A percentile compares a stretch with the other conserved stretches of the same genome.
Conservation (phyloP, 64 coral and sea anemone species). For the Porites australiensis region DNA sequence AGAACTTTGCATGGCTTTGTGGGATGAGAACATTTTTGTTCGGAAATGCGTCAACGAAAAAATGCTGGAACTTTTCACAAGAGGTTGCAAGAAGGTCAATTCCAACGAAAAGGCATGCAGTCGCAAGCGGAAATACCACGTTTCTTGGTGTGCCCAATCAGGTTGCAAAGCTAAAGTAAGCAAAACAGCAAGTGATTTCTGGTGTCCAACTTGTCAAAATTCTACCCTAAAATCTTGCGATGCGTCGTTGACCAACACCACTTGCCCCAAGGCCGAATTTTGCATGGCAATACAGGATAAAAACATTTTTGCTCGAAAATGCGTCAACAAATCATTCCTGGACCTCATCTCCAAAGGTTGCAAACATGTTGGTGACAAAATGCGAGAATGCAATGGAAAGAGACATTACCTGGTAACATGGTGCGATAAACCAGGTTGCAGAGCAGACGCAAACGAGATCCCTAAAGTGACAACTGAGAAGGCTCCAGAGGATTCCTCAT, state of each 20-base stretch:
- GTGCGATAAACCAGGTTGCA: constrained; percentile 6
- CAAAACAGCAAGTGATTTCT: not conserved
- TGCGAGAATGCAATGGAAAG: not conserved
- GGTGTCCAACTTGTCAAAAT: not conserved
- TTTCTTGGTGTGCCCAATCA: not conserved
- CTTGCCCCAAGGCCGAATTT: not conserved
- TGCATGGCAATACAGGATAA: not conserved
- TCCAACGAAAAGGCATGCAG: not conserved
- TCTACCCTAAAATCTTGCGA: not conserved
- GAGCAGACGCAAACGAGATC: not conserved
- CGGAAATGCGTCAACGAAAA: constrained; percentile 15
- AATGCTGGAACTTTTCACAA: not conserved
- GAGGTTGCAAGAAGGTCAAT: not conserved
- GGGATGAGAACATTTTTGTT: not conserved
- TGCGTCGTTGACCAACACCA: not conserved
- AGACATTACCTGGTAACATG: not conserved
- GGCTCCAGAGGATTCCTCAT: not conserved
- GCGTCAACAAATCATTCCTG: constrained; percentile 3
- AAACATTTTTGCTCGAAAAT: not conserved
- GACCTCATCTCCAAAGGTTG: not conserved
- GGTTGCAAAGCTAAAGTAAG: not conserved
- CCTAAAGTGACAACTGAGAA: too few species aligned
- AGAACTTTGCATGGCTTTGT: constrained; percentile 1
- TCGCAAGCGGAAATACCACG: not conserved
- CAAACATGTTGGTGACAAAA: not conserved